Base-by-base conservation (phyloP, 2,113 vertebrate species). In the Megalops atlanticus region DNA sequence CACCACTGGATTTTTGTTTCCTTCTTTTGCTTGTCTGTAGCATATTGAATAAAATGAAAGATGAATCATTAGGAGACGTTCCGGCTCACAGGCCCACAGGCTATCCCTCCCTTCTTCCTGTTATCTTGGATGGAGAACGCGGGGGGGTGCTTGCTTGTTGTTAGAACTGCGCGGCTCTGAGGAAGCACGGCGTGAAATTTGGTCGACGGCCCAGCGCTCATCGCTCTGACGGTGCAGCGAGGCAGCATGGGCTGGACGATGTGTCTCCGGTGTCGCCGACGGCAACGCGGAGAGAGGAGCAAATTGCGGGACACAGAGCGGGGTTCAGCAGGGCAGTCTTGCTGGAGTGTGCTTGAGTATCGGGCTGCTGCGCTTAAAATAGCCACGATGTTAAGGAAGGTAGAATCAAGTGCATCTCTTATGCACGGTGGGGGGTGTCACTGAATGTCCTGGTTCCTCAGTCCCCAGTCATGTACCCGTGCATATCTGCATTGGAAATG, bases 311-410 rank as follows among this genome's bases (percentile, higher is more conserved):
- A 81, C 58, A 58, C 76, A 31, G 81, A 38, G 85, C 52, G 24
- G 41, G 72, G 41, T 69, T 84, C 81, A 84, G 81, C 78, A 77
- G 31, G 49, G 49, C 52, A 43, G 41, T 27, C n/a, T 64, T 24
- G 21, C 52, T 7, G 21, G 18, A 24, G 10, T 1, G 5, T n/a
- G n/a, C 58, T n/a, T n/a, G n/a, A n/a, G 24, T 24, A n/a, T 14
- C 31, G 58, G 7, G 58, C 58, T 64, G 24, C n/a, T 2, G 58
- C 58, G 10, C 24, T 27, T 27, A 27, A 64, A 64, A 11, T 11
- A 31, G 58, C 58, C n/a, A n/a, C 12, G 10, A 64, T 64, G 24
- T 2, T 31, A 11, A n/a, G 24, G 24, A 64, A 10, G 24, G 58
- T 31, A 24, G 58, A 11, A 31, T 64, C n/a, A 64, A 31, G 12